phyloP scores from a whole-genome alignment of 2,797 vertebrate species.

The Girardinus metallicus region DNA sequence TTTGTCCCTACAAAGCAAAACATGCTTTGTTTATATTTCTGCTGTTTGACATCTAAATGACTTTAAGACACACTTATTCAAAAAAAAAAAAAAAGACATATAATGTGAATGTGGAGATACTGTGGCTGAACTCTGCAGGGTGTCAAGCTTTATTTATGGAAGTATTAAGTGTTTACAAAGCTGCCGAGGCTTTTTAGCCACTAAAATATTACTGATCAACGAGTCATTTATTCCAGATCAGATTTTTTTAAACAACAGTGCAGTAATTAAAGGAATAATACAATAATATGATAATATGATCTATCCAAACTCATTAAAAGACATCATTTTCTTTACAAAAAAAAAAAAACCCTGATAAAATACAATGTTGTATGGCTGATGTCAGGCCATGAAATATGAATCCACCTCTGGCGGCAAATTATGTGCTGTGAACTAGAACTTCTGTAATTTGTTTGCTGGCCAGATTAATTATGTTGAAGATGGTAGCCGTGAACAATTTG shows the following conservation, averaged over 20 bases:
- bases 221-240: background rate
- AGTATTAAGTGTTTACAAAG: background rate
- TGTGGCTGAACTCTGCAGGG: background rate
- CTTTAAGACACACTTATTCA: background rate
- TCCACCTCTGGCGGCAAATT: conserved; percentile 33
- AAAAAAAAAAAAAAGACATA: background rate
- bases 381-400: conserved; percentile 26
- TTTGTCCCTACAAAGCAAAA: conserved; percentile 17
- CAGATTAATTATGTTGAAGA: conserved; percentile 40
- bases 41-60: conserved; percentile 5
- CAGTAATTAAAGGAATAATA: conserved; percentile 4
- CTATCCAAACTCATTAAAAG: background rate
- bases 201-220: background rate
- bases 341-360: conserved; percentile 1
- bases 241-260: conserved; percentile 8
- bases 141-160: background rate
- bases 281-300: conserved; percentile 4
- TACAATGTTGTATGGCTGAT: background rate
- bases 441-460: conserved; percentile 21
- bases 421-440: conserved; percentile 24
- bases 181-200: background rate
- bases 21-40: conserved; percentile 14
- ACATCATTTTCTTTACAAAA: conserved; percentile 15
- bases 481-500: conserved; percentile 35
- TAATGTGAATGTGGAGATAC: background rate